Evolutionary conservation across 1,140 invertebrate species (phyloP), one percentile per base, ranked within the genome.

Genomic region (Lepidurus packardi): DNA sequence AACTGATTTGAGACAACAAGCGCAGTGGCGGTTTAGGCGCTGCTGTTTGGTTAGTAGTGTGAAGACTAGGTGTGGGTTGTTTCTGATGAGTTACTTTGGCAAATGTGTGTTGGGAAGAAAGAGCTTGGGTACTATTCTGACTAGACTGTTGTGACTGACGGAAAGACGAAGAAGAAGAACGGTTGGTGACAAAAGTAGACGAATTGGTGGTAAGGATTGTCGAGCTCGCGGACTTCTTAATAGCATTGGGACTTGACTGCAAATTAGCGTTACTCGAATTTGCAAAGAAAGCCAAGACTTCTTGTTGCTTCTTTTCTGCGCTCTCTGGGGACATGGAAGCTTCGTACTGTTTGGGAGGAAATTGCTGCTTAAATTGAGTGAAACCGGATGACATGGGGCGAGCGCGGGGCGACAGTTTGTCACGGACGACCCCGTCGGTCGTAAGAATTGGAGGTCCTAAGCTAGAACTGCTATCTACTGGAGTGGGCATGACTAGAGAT

Each of bases 281-380:
- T 1, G 53, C 75, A 45, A 80, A 80, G 47, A 73, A 80, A 7
- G 73, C 42, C 21, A 78, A 91, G 65, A 95, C 90, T 6, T 92
- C 92, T 45, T 89, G 88, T 81, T 91, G 90, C 86, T 94, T 94
- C 43, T 90, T 89, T 10, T 88, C 86, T 9, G 93, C 84, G 79
- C 90, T 89, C n/a, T 91, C 89, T 77, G 90, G 90, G 8, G 89
- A 87, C 78, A 93, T 89, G 34, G 91, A 90, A 7, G 92, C 92
- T 83, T 94, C 93, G 83, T 88, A 94, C 80, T 94, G 90, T 81
- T 89, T 92, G 0, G 92, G 53, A 65, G 53, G 53, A 65, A 65
- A 65, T 1, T 65, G 53, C 13, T 65, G 53, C 53, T 65, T 65
- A 65, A 65, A 65, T 21, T 65, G 53, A 21, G 16, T 65, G 21